Percentiles rank a stretch among this genome's conserved stretches.
These are phyloP conservation scores for Copidosoma floridanum DNA, from an alignment of 1,140 invertebrate genomes.

Conservation along the genomic window DNA sequence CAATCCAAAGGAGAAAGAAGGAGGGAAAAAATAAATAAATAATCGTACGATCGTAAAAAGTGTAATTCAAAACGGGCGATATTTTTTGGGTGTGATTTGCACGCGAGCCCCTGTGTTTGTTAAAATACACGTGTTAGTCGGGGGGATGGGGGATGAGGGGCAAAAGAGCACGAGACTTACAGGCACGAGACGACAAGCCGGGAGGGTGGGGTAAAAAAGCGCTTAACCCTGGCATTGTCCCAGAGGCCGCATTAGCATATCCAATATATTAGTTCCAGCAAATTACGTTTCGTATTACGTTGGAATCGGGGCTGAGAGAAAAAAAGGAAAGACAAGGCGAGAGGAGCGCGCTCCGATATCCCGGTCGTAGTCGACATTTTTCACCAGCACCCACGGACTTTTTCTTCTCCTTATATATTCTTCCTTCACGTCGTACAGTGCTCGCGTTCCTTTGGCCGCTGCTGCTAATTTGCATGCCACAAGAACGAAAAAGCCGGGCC, in stretches of 20 bases:
- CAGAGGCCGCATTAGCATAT: slow-evolving; percentile 10
- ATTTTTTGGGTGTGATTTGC: slow-evolving; percentile 1
- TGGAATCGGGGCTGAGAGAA: neutral
- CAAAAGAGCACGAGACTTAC: neutral
- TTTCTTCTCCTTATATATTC: no score
- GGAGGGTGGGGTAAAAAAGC: slow-evolving; percentile 2
- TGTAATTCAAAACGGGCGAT: neutral
- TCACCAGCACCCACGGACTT: no score
- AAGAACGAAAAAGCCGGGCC: no score
- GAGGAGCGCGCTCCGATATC: neutral
- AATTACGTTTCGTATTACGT: slow-evolving; percentile 9
- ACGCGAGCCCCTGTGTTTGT: neutral
- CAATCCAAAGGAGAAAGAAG: no score
- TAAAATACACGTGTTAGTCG: no score
- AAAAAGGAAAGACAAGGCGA: neutral
- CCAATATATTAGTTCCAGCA: slow-evolving; percentile 16
- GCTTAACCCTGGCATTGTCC: slow-evolving; percentile 9
- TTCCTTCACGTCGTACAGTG: no score
- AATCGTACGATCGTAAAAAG: neutral
- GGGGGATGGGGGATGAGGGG: neutral
- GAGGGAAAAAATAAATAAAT: neutral
- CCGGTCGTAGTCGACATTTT: slow-evolving; percentile 7
- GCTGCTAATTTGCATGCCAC: neutral
- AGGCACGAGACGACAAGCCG: neutral
- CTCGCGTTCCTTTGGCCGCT: neutral